phyloP scores from a whole-genome alignment of 2,888 invertebrate genomes.

The Tiphia femorata region DNA sequence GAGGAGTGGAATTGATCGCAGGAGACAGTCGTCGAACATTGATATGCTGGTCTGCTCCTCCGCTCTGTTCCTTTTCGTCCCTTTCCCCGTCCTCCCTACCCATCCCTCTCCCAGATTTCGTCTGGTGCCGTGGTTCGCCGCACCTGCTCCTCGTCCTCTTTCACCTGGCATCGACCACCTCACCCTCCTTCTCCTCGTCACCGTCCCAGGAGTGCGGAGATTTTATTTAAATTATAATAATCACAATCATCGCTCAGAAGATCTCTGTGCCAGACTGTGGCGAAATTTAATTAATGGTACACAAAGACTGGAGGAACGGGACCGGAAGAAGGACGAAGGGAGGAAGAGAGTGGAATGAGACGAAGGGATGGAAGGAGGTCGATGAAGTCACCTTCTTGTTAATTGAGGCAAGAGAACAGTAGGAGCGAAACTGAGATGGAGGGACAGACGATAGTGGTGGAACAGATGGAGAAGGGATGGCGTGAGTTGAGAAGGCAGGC shows the following conservation, averaged over 20 bases:
- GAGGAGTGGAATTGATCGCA: no score
- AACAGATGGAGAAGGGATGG: neutral
- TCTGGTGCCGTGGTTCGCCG: no score
- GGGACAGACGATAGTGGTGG: neutral
- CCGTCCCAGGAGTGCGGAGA: neutral
- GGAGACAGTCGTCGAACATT: no score
- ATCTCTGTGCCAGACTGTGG: no score
- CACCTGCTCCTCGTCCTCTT: constrained; percentile 15
- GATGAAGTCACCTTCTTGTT: neutral
- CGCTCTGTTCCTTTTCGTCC: no score
- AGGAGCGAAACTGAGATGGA: neutral
- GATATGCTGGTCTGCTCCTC: no score
- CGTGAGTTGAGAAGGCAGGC: no score
- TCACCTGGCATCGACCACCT: constrained; percentile 15
- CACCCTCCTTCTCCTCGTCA: neutral
- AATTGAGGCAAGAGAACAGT: neutral
- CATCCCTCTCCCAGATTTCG: no score
- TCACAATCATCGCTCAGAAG: no score
- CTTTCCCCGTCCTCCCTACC: no score
- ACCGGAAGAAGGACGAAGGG: no score
- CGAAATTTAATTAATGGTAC: constrained; percentile 1
- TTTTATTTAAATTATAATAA: constrained; percentile 3
- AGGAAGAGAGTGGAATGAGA: neutral
- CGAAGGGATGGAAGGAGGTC: neutral
- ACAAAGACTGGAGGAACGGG: no score